These are phyloP conservation scores for Hemiscyllium ocellatum DNA, from an alignment of 2,113 vertebrate species.

Conservation along the genomic window DNA sequence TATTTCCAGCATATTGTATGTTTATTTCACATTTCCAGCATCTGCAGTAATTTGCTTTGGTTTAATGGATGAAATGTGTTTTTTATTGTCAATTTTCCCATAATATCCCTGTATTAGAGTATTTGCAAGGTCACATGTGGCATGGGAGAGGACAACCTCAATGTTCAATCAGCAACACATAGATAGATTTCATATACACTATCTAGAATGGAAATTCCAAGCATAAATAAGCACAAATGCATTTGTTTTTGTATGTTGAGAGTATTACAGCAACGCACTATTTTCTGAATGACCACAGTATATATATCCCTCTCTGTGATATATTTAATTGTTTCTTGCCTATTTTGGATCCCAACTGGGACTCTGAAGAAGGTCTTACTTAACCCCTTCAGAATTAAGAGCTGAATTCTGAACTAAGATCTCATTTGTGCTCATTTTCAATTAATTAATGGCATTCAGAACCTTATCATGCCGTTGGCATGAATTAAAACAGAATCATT, in stretches of 20 bases:
- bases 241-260: background rate
- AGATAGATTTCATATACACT: background rate
- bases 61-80: background rate
- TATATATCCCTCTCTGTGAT: background rate
- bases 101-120: background rate
- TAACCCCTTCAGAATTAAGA: background rate
- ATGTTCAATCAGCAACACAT: background rate
- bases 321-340: background rate
- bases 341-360: constrained; percentile 10
- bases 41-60: background rate
- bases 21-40: background rate
- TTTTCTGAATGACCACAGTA: background rate
- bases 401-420: background rate
- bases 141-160: background rate
- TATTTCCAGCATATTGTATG: background rate
- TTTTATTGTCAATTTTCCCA: background rate
- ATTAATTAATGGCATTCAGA: background rate
- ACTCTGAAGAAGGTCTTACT: background rate
- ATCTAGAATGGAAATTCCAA: background rate
- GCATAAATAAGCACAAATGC: background rate
- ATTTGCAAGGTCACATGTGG: background rate
- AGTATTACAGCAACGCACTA: background rate
- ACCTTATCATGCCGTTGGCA: background rate
- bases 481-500: background rate
- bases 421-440: background rate